Evolutionary conservation across 2,113 vertebrate species (phyloP), one percentile per base, ranked within the genome.

Genomic region (Lamprotornis superbus): DNA sequence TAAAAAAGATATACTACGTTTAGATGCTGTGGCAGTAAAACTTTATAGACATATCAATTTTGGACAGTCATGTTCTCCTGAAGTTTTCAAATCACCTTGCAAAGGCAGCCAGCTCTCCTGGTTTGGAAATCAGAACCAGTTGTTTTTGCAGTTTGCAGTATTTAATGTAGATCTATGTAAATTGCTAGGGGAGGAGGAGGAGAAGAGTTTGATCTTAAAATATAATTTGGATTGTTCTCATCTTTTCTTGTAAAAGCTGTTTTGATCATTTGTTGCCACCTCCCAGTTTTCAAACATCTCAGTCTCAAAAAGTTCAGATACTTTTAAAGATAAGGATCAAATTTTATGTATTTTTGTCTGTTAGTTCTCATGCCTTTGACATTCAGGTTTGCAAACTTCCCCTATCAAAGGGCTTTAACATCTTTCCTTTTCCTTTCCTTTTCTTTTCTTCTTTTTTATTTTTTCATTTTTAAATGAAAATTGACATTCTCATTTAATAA

Each of bases 291-390:
- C 91, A 96, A 94, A 92, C 86, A 81, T 44, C 68, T 86, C 47
- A 20, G 46, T 93, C 90, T 96, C 85, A 80, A 92, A 94, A 97
- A 90, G 90, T 86, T 93, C 56, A 67, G 93, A 67, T 92, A 92
- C 86, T 94, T 94, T 96, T 94, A 85, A 92, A 96, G 96, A 97
- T 97, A 96, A 96, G 60, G 68, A 96, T 97, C 96, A 95, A 46
- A 86, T 92, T 93, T 84, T 76, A 94, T 88, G 92, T 90, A 70
- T 83, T 96, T 96, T 90, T 42, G 70, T 81, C 83, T 94, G 82
- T 89, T 28, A 89, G 90, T 97, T 97, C 95, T 96, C 95, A 95
- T 90, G 89, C 89, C 80, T 96, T 96, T 94, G 91, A 94, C 96
- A 67, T 90, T 61, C 86, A 92, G 42, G 83, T 94, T 95, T 97